Evolutionary conservation across 2,888 invertebrate genomes (phyloP).

Genomic region (Disparrhopalites patrizii): DNA sequence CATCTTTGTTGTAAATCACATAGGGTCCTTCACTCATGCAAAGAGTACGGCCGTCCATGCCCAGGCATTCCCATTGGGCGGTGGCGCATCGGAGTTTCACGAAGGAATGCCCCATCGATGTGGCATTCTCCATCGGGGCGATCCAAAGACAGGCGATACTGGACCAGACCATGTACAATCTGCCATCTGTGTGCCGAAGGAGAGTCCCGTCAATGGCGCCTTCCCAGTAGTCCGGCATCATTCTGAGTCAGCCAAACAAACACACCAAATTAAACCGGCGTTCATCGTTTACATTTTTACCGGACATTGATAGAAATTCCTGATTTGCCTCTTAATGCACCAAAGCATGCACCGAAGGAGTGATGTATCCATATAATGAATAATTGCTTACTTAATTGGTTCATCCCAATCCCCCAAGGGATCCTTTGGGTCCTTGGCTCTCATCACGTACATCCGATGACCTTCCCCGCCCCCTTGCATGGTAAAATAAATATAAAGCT

Average conservation of each 20-base stretch:
- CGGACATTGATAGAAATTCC: too few relatives aligned
- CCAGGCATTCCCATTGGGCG: constrained; percentile 33
- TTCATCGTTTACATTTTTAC: too few relatives aligned
- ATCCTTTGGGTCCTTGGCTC: too few relatives aligned
- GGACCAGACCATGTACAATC: constrained; percentile 33
- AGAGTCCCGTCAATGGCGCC: constrained; percentile 36
- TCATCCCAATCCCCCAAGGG: too few relatives aligned
- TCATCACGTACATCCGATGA: too few relatives aligned
- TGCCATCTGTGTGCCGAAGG: constrained; percentile 29
- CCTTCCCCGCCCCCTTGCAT: too few relatives aligned
- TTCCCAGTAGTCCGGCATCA: constrained; percentile 19
- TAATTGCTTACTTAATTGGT: too few relatives aligned
- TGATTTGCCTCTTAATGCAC: too few relatives aligned
- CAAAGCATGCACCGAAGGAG: too few relatives aligned
- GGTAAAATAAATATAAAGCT: constrained; percentile 24
- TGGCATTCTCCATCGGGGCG: constrained; percentile 31
- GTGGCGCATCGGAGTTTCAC: constrained; percentile 27
- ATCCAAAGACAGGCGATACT: constrained; percentile 23
- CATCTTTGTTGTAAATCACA: constrained; percentile 30
- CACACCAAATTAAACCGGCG: too few relatives aligned
- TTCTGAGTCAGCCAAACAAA: too few relatives aligned
- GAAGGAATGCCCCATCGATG: constrained; percentile 7
- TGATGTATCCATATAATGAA: too few relatives aligned
- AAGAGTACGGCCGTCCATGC: constrained; percentile 8
- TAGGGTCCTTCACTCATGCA: constrained; percentile 35